A percentile compares a stretch with the other conserved stretches of the same genome.
Evolutionary conservation across 2,888 invertebrate species (phyloP).

Genomic region (Phyto melanocephala): DNA sequence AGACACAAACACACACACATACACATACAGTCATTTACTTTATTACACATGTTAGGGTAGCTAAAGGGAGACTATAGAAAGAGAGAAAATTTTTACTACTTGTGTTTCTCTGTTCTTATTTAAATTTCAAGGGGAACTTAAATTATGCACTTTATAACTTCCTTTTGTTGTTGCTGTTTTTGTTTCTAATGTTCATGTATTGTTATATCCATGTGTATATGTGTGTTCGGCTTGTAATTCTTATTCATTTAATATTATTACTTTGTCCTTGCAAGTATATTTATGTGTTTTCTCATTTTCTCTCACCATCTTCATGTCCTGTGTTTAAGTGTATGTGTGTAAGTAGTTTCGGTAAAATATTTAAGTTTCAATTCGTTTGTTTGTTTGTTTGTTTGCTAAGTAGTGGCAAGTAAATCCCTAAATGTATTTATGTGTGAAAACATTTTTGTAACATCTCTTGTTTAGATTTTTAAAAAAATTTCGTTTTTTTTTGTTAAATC

Average conservation of each 20-base stretch:
- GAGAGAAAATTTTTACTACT: background rate
- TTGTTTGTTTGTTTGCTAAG: slow-evolving; percentile 36
- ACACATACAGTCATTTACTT: background rate
- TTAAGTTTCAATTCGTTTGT: slow-evolving; percentile 16
- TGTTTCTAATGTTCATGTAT: slow-evolving; percentile 40
- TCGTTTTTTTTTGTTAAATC: background rate
- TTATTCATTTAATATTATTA: slow-evolving; percentile 44
- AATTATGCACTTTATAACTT: slow-evolving; percentile 65
- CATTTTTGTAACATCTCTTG: slow-evolving; percentile 23
- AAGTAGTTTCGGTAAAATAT: background rate
- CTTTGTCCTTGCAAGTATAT: slow-evolving; percentile 51
- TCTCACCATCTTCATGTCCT: background rate
- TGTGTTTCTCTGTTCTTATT: slow-evolving; percentile 12
- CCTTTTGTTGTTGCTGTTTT: slow-evolving; percentile 39
- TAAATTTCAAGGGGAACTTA: slow-evolving; percentile 61
- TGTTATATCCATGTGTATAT: slow-evolving; percentile 26
- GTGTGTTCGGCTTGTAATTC: background rate
- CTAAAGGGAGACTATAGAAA: background rate
- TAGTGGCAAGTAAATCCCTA: slow-evolving; percentile 10
- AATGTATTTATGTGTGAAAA: background rate
- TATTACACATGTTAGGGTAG: background rate
- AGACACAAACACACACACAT: background rate
- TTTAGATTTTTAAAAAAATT: slow-evolving; percentile 38
- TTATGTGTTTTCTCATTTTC: slow-evolving; percentile 2
- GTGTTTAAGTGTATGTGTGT: background rate